These are phyloP conservation scores for Alethe castanea DNA, from an alignment of 2,113 vertebrate genomes.

Conservation along the genomic window DNA sequence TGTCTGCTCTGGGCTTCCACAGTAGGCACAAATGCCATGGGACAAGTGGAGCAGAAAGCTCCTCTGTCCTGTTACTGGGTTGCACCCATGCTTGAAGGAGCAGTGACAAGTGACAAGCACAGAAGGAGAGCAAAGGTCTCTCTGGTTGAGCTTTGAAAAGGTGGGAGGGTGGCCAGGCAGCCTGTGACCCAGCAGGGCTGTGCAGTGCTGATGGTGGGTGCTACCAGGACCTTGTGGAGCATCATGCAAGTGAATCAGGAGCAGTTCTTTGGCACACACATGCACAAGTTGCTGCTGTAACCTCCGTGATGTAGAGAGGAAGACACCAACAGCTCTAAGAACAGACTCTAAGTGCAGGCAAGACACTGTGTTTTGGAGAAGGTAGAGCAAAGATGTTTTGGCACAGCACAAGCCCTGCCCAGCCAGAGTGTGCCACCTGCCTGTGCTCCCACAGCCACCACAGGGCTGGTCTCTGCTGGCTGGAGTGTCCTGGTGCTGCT, in stretches of 20 bases:
- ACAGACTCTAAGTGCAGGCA: neutral
- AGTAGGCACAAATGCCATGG: accelerated
- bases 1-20: neutral
- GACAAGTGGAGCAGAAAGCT: neutral
- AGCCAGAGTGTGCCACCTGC: neutral
- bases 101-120: neutral
- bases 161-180: neutral
- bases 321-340: neutral
- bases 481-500: accelerated
- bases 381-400: neutral
- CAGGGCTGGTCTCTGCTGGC: neutral
- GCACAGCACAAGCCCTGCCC: neutral
- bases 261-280: neutral
- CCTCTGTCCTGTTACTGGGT: neutral
- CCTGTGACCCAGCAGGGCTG: neutral
- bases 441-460: neutral
- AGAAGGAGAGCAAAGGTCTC: neutral
- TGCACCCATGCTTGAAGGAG: neutral
- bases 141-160: neutral
- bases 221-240: neutral
- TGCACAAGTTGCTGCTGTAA: neutral
- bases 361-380: neutral
- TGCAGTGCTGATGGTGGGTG: neutral
- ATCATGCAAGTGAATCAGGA: neutral
- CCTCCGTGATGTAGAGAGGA: neutral